phyloP scores from a whole-genome alignment of 2,888 invertebrate species.

The Synergus itoensis region DNA sequence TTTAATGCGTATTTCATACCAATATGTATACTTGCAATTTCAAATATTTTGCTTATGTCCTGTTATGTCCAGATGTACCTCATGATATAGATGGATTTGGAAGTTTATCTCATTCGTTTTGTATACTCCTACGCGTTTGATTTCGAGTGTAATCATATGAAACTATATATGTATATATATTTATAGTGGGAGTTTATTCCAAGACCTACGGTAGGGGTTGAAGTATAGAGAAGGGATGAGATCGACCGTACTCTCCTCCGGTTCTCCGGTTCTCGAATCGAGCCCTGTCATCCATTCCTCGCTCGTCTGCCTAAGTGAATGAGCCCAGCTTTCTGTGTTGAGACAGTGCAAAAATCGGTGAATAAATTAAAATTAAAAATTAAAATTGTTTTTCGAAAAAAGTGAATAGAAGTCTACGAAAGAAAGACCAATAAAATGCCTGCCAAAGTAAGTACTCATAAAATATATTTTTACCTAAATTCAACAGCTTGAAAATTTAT shows the following conservation, averaged over 20 bases:
- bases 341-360: background rate
- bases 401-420: background rate
- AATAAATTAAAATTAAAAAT: background rate
- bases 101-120: background rate
- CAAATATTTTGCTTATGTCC: no score
- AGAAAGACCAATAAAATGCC: background rate
- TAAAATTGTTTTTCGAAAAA: background rate
- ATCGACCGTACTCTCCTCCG: slow-evolving; percentile 7
- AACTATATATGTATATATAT: background rate
- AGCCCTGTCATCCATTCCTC: slow-evolving; percentile 7
- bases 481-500: background rate
- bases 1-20: no score
- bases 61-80: background rate
- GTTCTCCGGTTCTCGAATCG: background rate
- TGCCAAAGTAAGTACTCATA: background rate
- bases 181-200: background rate
- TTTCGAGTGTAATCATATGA: background rate
- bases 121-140: slow-evolving; percentile 2
- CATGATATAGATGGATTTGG: background rate
- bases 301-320: background rate
- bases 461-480: background rate
- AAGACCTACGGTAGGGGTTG: slow-evolving; percentile 2
- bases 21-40: no score
- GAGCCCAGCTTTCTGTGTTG: background rate
- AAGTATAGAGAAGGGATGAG: background rate